Evolutionary conservation across 2,888 invertebrate genomes (phyloP).

Genomic region (Trichopoda pennipes): DNA sequence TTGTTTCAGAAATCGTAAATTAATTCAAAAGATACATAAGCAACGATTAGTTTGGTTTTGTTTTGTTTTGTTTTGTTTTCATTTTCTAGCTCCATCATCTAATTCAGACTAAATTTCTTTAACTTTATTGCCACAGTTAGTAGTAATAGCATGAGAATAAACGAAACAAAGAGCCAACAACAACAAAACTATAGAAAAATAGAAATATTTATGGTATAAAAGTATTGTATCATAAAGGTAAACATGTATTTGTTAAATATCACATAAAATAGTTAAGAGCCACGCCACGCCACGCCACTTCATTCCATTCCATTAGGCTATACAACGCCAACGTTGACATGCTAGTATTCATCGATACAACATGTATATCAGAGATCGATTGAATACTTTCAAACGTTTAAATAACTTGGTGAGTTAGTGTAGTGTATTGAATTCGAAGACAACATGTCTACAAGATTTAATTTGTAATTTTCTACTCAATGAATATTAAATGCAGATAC

Average conservation of each 20-base stretch:
- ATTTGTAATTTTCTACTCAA: slow-evolving; percentile 67
- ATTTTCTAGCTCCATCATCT: slow-evolving; percentile 41
- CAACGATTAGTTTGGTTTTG: slow-evolving; percentile 53
- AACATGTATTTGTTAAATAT: slow-evolving; percentile 42
- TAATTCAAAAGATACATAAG: slow-evolving; percentile 56
- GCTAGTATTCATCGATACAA: slow-evolving; percentile 30
- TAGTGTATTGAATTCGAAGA: slow-evolving; percentile 47
- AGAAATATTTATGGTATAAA: slow-evolving; percentile 42
- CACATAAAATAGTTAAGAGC: slow-evolving; percentile 57
- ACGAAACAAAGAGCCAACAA: slow-evolving; percentile 3
- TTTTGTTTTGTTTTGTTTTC: too few relatives aligned
- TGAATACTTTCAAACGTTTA: slow-evolving; percentile 22
- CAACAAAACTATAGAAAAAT: slow-evolving; percentile 8
- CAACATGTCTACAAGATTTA: slow-evolving; percentile 68
- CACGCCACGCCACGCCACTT: slow-evolving; percentile 45
- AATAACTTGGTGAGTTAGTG: slow-evolving; percentile 16
- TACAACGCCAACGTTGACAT: slow-evolving; percentile 55
- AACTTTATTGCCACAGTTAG: slow-evolving; percentile 8
- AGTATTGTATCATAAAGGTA: background rate
- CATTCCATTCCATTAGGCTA: background rate
- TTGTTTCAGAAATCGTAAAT: slow-evolving; percentile 68
- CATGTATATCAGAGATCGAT: slow-evolving; percentile 37
- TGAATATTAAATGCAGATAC: slow-evolving; percentile 60
- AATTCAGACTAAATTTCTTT: slow-evolving; percentile 20
- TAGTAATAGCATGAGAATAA: slow-evolving; percentile 35